A percentile compares a stretch with the other conserved stretches of the same genome.
Evolutionary conservation across 1,140 invertebrate species (phyloP).

Genomic region (Agrilus planipennis): DNA sequence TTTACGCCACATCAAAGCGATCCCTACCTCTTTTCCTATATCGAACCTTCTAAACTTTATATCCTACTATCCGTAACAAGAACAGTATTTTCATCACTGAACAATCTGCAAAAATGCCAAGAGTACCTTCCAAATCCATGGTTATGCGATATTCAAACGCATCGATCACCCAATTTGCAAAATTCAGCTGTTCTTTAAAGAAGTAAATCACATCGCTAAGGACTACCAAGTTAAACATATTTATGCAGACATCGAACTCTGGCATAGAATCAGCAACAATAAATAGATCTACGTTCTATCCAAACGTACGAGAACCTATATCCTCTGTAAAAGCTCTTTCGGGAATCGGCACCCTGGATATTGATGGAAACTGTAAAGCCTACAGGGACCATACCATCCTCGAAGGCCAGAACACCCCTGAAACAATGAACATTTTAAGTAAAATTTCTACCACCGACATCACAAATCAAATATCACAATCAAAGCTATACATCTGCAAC

Average conservation of each 20-base stretch:
- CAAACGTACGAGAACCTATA: neutral
- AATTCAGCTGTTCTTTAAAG: neutral
- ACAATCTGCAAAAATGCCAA: neutral
- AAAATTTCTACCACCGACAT: slow-evolving; percentile 4
- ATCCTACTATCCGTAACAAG: slow-evolving; percentile 4
- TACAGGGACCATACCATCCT: neutral
- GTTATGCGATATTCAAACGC: neutral
- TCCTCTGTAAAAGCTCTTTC: neutral
- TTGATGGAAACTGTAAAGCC: neutral
- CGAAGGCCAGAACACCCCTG: neutral
- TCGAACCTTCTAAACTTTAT: neutral
- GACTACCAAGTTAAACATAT: neutral
- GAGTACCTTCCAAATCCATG: slow-evolving; percentile 2
- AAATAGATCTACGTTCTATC: neutral
- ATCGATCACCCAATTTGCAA: neutral
- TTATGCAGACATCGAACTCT: neutral
- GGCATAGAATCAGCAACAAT: neutral
- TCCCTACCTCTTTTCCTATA: slow-evolving; percentile 1
- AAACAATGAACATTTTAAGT: neutral
- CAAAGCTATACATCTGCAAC: neutral
- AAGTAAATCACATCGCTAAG: neutral
- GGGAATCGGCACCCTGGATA: neutral
- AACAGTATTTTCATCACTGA: slow-evolving; percentile 1
- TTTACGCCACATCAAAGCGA: neutral
- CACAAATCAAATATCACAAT: slow-evolving; percentile 1